Evolutionary conservation across 1,140 invertebrate genomes (phyloP).

Genomic region (Mya arenaria): DNA sequence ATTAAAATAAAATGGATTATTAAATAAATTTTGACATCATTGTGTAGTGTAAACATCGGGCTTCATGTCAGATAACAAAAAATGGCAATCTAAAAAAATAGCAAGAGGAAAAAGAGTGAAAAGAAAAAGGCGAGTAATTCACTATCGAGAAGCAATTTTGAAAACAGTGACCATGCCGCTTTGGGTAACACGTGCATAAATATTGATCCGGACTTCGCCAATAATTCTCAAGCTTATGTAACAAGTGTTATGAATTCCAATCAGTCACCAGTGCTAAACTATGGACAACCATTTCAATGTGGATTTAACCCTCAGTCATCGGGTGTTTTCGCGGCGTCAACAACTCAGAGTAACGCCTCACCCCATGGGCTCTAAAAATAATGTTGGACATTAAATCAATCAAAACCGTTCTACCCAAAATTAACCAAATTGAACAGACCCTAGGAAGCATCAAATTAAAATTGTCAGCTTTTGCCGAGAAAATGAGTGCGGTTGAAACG

Average conservation of each 20-base stretch:
- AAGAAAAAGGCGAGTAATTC: conserved; percentile 11
- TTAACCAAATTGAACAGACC: conserved; percentile 16
- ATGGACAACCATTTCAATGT: background rate
- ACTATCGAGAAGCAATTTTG: background rate
- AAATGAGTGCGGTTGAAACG: background rate
- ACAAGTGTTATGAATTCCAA: background rate
- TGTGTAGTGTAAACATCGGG: too few relatives aligned
- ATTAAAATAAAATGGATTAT: too few relatives aligned
- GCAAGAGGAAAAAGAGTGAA: background rate
- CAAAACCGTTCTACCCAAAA: background rate
- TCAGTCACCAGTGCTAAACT: background rate
- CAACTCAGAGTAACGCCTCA: background rate
- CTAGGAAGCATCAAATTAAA: background rate
- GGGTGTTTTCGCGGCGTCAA: background rate
- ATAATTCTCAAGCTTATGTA: background rate
- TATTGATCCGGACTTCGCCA: background rate
- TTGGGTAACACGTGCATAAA: background rate
- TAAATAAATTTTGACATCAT: too few relatives aligned
- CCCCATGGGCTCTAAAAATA: background rate
- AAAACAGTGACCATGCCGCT: background rate
- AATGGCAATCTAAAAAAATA: background rate
- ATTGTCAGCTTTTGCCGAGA: background rate
- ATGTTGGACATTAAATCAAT: conserved; percentile 2
- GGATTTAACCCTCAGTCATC: background rate
- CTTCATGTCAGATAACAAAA: too few relatives aligned